Evolutionary conservation across 1,140 invertebrate species (phyloP).

Genomic region (Plectrocnemia conspersa): DNA sequence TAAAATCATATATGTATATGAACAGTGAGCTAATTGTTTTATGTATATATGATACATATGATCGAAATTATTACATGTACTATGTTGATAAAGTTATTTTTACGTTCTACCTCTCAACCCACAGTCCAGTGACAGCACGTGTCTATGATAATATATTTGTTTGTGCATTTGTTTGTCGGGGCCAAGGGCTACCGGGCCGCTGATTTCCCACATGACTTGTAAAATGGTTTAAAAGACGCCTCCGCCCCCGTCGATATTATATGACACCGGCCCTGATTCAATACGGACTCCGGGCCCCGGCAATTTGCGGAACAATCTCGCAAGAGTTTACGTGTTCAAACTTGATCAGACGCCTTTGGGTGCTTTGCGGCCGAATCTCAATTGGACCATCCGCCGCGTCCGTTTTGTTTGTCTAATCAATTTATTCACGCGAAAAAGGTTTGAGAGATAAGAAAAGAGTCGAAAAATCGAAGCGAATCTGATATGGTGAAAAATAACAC

Average conservation of each 20-base stretch:
- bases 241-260: constrained; percentile 4
- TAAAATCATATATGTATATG: too few relatives aligned
- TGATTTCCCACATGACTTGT: constrained; percentile 36
- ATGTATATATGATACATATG: too few relatives aligned
- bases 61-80: too few relatives aligned
- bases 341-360: constrained; percentile 6
- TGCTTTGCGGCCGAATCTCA: not conserved
- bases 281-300: constrained; percentile 7
- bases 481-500: too few relatives aligned
- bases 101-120: too few relatives aligned
- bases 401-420: too few relatives aligned
- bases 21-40: too few relatives aligned
- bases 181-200: constrained; percentile 5
- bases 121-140: not conserved
- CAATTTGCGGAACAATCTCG: constrained; percentile 20
- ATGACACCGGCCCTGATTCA: constrained; percentile 17
- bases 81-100: too few relatives aligned
- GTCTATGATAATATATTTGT: constrained; percentile 27
- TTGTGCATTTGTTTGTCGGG: constrained; percentile 31
- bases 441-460: too few relatives aligned
- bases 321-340: constrained; percentile 17
- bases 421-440: too few relatives aligned
- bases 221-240: constrained; percentile 33
- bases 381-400: not conserved
- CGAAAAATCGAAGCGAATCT: too few relatives aligned